A percentile compares a stretch with the other conserved stretches of the same genome.
Conservation (phyloP, 1,140 invertebrate genomes). For the Saccostrea cuccullata region DNA sequence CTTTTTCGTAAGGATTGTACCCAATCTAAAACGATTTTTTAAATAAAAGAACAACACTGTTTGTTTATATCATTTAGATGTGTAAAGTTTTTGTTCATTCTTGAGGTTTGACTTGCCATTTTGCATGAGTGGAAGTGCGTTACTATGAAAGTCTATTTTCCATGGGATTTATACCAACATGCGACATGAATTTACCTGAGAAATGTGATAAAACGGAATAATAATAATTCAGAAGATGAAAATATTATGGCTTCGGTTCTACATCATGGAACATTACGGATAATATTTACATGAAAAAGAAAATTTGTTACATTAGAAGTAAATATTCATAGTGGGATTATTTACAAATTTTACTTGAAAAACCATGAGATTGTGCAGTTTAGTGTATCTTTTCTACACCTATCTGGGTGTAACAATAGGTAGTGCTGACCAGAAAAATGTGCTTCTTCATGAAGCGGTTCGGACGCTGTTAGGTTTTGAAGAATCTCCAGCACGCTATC, state of each 20-base stretch:
- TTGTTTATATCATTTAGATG: slow-evolving; percentile 36
- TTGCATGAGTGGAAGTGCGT: not conserved
- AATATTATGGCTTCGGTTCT: slow-evolving; percentile 28
- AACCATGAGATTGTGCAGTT: slow-evolving; percentile 17
- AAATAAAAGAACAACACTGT: slow-evolving; percentile 33
- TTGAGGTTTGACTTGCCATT: not conserved
- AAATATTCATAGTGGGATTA: slow-evolving; percentile 15
- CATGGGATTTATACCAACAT: not conserved
- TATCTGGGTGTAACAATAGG: not conserved
- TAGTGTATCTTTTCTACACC: slow-evolving; percentile 1
- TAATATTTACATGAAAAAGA: not conserved
- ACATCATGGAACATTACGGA: slow-evolving; percentile 20
- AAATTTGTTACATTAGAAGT: not conserved
- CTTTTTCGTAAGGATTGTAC: slow-evolving; percentile 23
- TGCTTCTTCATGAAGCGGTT: slow-evolving; percentile 64
- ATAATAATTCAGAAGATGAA: slow-evolving; percentile 21
- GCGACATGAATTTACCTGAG: slow-evolving; percentile 30
- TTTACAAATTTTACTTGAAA: not conserved
- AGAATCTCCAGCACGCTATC: slow-evolving; percentile 42
- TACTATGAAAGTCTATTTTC: not conserved
- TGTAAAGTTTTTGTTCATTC: slow-evolving; percentile 39
- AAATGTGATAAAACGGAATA: not conserved
- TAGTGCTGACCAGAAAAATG: slow-evolving; percentile 44
- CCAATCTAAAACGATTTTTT: slow-evolving; percentile 39
- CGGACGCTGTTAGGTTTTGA: slow-evolving; percentile 64